These are phyloP conservation scores for Pelagia noctiluca DNA, from an alignment of 30 jellyfish, hydroid and myxozoan genomes.

Conservation along the genomic window DNA sequence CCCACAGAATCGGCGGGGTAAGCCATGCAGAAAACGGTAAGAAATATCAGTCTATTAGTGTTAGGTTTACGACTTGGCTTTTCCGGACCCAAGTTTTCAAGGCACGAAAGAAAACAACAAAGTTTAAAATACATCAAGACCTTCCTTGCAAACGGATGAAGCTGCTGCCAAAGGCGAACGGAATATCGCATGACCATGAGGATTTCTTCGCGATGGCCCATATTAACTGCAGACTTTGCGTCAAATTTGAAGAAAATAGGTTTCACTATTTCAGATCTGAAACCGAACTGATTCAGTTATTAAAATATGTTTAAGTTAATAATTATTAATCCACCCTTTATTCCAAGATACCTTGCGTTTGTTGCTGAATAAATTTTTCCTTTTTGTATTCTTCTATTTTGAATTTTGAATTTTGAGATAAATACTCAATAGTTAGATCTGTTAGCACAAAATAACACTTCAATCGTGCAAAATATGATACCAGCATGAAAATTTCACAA, in stretches of 20 bases:
- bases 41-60: neutral
- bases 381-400: too few relatives aligned
- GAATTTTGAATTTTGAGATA: too few relatives aligned
- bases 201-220: constrained; percentile 15
- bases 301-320: too few relatives aligned
- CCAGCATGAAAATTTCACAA: too few relatives aligned
- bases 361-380: too few relatives aligned
- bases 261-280: too few relatives aligned
- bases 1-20: neutral
- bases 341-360: too few relatives aligned
- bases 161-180: neutral
- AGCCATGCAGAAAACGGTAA: neutral
- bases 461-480: too few relatives aligned
- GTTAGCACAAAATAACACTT: too few relatives aligned
- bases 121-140: neutral
- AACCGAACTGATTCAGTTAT: too few relatives aligned
- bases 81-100: neutral
- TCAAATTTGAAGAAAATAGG: neutral
- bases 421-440: too few relatives aligned
- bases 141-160: neutral
- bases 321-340: too few relatives aligned
- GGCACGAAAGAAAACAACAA: constrained; percentile 17
- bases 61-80: constrained; percentile 10
- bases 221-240: constrained; percentile 24
- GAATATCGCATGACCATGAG: neutral